Evolutionary conservation across 2,797 vertebrate genomes (phyloP).

Genomic region (Alosa sapidissima): DNA sequence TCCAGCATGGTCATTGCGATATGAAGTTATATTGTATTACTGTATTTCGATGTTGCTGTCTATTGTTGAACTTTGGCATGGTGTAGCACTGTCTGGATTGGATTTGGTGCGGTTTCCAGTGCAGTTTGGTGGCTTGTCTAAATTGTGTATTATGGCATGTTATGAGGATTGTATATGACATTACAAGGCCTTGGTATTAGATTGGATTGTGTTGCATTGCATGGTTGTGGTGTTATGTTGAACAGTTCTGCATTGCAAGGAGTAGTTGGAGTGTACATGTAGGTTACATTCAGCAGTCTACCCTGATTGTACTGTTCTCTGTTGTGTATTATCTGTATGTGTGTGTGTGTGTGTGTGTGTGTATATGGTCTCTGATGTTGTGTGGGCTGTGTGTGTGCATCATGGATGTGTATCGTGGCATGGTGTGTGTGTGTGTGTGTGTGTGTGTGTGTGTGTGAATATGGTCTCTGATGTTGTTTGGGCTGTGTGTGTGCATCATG

Average conservation of each 20-base stretch:
- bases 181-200: neutral
- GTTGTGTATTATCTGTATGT: constrained; percentile 16
- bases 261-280: neutral
- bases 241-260: neutral
- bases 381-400: neutral
- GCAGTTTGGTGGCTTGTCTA: neutral
- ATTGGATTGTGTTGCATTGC: too few relatives aligned
- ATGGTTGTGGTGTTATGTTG: neutral
- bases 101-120: neutral
- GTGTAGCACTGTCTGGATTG: neutral
- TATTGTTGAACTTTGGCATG: neutral
- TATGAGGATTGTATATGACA: neutral
- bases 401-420: constrained; percentile 13
- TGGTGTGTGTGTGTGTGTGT: constrained; percentile 22
- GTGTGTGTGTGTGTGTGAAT: too few relatives aligned
- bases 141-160: neutral
- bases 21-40: neutral
- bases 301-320: too few relatives aligned
- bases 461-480: too few relatives aligned
- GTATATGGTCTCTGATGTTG: constrained; percentile 4
- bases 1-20: neutral
- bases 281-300: neutral
- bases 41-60: neutral
- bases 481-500: constrained; percentile 31
- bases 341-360: constrained; percentile 37